These are phyloP conservation scores for Microcebus lehilahytsara DNA, from an alignment of 2,113 vertebrate species.

Conservation along the genomic window DNA sequence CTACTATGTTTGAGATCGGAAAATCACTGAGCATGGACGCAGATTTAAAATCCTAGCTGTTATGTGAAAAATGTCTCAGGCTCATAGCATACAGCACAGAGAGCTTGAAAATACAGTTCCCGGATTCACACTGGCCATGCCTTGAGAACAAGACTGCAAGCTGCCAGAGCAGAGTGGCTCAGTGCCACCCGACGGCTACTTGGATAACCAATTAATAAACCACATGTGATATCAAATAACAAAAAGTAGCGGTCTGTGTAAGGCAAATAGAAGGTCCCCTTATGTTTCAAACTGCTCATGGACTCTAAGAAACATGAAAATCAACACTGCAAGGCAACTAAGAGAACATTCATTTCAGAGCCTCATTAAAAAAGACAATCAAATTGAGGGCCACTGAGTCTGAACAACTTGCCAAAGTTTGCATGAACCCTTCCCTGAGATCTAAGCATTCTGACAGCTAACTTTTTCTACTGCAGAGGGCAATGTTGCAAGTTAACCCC, in stretches of 20 bases:
- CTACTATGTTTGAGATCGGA: constrained; percentile 28
- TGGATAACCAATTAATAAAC: neutral
- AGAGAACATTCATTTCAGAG: neutral
- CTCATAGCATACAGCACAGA: neutral
- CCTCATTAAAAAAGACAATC: neutral
- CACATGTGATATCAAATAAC: neutral
- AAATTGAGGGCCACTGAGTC: neutral
- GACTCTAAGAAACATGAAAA: neutral
- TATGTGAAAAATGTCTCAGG: neutral
- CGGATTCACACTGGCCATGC: neutral
- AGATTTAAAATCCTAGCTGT: constrained; percentile 63
- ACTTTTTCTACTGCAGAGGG: neutral
- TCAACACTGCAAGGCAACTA: neutral
- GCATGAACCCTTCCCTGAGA: neutral
- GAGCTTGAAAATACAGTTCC: neutral
- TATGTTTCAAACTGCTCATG: neutral
- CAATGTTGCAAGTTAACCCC: neutral
- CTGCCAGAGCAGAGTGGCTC: neutral
- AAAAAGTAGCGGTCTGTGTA: neutral
- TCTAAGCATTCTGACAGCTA: neutral
- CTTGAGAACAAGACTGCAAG: neutral
- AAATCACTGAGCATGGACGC: constrained; percentile 55
- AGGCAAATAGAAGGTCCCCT: neutral
- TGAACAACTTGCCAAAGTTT: neutral
- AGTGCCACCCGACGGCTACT: neutral